Evolutionary conservation across 2,113 vertebrate species (phyloP).

Genomic region (Crotophaga sulcirostris): DNA sequence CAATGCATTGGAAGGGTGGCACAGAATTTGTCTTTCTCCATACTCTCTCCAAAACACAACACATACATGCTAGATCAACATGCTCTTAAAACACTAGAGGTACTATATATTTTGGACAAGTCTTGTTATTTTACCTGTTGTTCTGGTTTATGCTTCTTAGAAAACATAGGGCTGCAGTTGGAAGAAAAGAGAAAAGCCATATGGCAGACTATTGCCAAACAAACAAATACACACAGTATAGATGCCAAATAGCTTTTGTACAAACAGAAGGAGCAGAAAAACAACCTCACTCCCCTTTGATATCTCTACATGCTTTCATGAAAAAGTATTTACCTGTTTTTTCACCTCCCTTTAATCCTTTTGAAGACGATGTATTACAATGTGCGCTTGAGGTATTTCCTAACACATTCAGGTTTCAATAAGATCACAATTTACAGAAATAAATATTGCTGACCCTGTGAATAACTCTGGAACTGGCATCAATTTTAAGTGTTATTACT

Average conservation of each 20-base stretch:
- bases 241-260: constrained; percentile 27
- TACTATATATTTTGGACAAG: not conserved
- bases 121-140: not conserved
- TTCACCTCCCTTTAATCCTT: not conserved
- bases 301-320: not conserved
- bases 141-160: constrained; percentile 21
- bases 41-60: not conserved
- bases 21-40: not conserved
- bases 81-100: not conserved
- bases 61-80: not conserved
- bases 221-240: not conserved
- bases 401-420: not conserved
- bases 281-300: not conserved
- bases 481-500: not conserved
- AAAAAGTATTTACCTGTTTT: not conserved
- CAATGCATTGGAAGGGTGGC: not conserved
- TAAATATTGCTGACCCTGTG: not conserved
- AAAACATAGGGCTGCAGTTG: not conserved
- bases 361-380: not conserved
- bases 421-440: not conserved
- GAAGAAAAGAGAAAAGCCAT: constrained; percentile 18
- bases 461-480: not conserved
- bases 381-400: not conserved
- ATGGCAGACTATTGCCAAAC: constrained; percentile 43
- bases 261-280: constrained; percentile 12